Evolutionary conservation across 2,797 vertebrate genomes (phyloP).

Genomic region (Catamblyrhynchus diadema): DNA sequence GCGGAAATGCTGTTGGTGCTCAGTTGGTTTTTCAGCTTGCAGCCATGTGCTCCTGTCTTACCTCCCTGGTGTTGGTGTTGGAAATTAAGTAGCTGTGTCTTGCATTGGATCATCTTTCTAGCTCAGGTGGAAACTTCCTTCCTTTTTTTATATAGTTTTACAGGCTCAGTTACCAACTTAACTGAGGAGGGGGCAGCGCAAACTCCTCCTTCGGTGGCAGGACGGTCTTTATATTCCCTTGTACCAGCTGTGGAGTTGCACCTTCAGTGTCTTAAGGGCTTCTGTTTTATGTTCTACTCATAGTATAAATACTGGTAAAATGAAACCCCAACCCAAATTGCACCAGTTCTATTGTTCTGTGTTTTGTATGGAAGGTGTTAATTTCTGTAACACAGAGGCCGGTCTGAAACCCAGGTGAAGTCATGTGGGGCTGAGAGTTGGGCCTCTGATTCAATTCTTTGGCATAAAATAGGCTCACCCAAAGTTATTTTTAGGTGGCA

Average conservation of each 20-base stretch:
- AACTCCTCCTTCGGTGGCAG: background rate
- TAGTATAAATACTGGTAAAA: background rate
- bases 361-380: background rate
- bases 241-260: background rate
- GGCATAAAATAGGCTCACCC: background rate
- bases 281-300: background rate
- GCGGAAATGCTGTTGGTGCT: background rate
- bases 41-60: background rate
- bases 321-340: background rate
- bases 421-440: background rate
- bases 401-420: background rate
- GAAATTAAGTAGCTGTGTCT: background rate
- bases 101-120: background rate
- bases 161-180: background rate
- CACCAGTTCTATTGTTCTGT: background rate
- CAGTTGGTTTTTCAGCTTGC: background rate
- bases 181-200: rapidly evolving
- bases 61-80: background rate
- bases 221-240: background rate
- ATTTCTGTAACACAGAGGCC: background rate
- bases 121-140: background rate
- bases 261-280: background rate
- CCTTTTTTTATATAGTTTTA: background rate
- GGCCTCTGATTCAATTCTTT: background rate
- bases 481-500: background rate